Percentiles rank a stretch among this genome's conserved stretches.
Conservation (phyloP, 2,888 invertebrate species). For the Caenorhabditis sp. region DNA sequence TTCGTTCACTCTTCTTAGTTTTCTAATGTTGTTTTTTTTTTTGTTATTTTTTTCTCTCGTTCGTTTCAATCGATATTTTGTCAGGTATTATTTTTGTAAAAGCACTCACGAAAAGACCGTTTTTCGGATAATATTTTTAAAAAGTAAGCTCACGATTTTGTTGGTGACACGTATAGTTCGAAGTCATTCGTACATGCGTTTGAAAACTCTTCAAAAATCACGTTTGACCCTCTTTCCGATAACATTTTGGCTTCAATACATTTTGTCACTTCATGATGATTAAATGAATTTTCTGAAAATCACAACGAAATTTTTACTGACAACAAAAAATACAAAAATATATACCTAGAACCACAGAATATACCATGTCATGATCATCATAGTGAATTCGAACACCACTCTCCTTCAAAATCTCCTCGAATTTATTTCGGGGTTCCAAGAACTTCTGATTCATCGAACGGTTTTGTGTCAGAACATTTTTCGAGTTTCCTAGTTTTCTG, state of each 20-base stretch:
- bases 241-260: conserved; percentile 9
- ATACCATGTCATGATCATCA: conserved; percentile 4
- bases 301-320: no score
- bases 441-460: background rate
- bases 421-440: conserved; percentile 16
- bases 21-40: no score
- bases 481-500: background rate
- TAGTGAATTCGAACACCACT: background rate
- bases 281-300: conserved; percentile 9
- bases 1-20: no score
- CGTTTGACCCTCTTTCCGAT: background rate
- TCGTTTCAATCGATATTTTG: no score
- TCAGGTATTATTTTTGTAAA: no score
- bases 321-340: no score
- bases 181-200: conserved; percentile 6
- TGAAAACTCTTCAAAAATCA: conserved; percentile 13
- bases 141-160: conserved; percentile 13
- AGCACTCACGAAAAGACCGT: no score
- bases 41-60: no score
- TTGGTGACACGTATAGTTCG: conserved; percentile 12
- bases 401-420: conserved; percentile 18
- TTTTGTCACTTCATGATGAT: conserved; percentile 16
- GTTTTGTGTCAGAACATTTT: background rate
- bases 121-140: no score
- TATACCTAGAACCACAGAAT: background rate